These are phyloP conservation scores for Camelus dromedarius DNA, from an alignment of 2,113 vertebrate species.

Conservation along the genomic window DNA sequence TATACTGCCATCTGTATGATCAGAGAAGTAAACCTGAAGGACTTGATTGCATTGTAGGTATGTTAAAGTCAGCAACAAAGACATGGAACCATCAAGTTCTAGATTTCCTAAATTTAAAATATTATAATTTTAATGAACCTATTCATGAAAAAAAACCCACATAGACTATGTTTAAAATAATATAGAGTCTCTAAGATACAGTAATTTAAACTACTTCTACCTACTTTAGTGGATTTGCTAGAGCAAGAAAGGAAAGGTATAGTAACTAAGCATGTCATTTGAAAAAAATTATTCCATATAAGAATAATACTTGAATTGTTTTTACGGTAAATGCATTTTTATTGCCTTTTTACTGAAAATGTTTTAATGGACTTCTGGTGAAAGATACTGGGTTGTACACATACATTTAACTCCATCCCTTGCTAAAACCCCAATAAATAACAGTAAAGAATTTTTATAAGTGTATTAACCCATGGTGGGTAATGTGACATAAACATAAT, in stretches of 20 bases:
- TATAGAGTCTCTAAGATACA: neutral
- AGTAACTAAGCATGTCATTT: neutral
- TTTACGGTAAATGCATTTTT: neutral
- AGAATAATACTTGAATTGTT: neutral
- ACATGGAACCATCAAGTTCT: neutral
- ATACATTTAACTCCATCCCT: neutral
- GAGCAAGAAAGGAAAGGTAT: neutral
- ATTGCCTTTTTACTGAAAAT: conserved; percentile 26
- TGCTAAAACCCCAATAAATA: neutral
- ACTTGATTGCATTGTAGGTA: neutral
- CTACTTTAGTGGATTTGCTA: neutral
- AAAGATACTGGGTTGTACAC: neutral
- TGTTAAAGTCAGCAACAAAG: neutral
- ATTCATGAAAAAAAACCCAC: neutral
- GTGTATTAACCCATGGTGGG: neutral
- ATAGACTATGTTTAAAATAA: neutral
- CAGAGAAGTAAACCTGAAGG: neutral
- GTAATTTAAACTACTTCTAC: neutral
- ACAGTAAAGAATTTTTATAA: neutral
- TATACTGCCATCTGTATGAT: neutral
- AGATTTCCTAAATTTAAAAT: neutral
- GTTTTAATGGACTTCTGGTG: neutral
- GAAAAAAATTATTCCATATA: neutral
- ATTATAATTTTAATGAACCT: neutral
- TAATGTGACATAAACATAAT: neutral